Evolutionary conservation across 2,113 vertebrate genomes (phyloP).

Genomic region (Siniperca chuatsi): DNA sequence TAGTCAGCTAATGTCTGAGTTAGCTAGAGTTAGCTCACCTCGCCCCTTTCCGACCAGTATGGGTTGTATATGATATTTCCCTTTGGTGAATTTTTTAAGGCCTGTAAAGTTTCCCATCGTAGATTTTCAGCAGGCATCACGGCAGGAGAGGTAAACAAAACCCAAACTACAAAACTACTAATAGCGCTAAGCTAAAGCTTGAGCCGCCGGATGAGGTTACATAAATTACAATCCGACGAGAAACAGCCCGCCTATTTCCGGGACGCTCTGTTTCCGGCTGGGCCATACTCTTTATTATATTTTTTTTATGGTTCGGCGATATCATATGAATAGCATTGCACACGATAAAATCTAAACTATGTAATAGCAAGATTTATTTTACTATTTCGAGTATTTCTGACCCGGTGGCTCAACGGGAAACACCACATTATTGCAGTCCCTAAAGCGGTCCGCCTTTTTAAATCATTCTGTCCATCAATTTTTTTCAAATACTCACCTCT

Average conservation of each 20-base stretch:
- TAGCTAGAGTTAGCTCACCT: conserved; percentile 71
- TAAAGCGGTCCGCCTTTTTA: not conserved
- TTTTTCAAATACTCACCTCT: not conserved
- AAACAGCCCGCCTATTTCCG: not conserved
- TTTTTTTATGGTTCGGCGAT: not conserved
- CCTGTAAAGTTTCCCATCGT: conserved; percentile 81
- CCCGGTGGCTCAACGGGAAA: not conserved
- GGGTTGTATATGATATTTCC: conserved; percentile 77
- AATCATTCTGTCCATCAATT: not conserved
- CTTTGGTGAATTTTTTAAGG: conserved; percentile 82
- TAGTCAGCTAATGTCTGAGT: not conserved
- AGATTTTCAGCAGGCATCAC: conserved; percentile 76
- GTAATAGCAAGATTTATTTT: not conserved
- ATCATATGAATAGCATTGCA: not conserved
- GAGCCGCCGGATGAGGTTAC: not conserved
- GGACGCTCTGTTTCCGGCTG: not conserved
- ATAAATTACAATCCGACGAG: conserved; percentile 26
- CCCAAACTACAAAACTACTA: not conserved
- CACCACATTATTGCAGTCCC: too few relatives aligned
- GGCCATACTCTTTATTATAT: not conserved
- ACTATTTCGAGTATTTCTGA: not conserved
- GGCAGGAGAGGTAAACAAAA: not conserved
- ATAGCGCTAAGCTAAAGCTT: not conserved
- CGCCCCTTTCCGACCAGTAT: conserved; percentile 76
- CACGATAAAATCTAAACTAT: not conserved